Evolutionary conservation across 1,140 invertebrate species (phyloP), one percentile per base, ranked within the genome.

Genomic region (Sitophilus oryzae): DNA sequence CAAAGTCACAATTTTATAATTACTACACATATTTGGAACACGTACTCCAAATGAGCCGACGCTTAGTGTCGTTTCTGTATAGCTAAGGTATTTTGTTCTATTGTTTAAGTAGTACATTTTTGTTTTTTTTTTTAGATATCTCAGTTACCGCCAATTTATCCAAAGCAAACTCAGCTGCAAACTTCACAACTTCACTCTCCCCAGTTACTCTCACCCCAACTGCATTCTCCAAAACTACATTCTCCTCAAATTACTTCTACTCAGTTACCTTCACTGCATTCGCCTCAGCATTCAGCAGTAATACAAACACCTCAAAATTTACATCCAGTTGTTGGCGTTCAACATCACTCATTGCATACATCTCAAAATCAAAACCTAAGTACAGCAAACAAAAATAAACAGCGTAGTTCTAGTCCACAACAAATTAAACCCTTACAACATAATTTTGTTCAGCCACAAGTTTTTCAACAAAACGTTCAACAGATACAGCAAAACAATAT

Each of bases 171-270:
- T 5, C 11, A 19, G 6, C n/a, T 35, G 3, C 44, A 46, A 10
- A 15, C 44, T 5, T n/a, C 47, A 10, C 47, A 49, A 10, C 34
- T 23, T 18, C 30, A 19, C 4, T 23, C 34, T 10, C 23, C 50
- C 4, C 22, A 52, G 23, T 14, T 50, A 9, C 54, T 43, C 20
- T 56, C 47, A 1, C 54, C 54, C 3, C 46, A 56, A 15, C 21
- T 49, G 9, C 53, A 42, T 38, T 53, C 51, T 2, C 52, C 52
- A 37, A 47, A 48, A 15, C 14, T 48, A 20, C 52, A 55, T 15
- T 45, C 51, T 14, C 52, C 52, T 11, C 46, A 51, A 49, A 22
- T 45, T 6, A 15, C 19, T 23, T 51, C 46, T 2, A 34, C 54
- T 9, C 54, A 56, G 20, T 42, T 56, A 23, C 45, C 45, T 6